Evolutionary conservation across 1,140 invertebrate species (phyloP).

Genomic region (Scaptodrosophila lebanonensis): DNA sequence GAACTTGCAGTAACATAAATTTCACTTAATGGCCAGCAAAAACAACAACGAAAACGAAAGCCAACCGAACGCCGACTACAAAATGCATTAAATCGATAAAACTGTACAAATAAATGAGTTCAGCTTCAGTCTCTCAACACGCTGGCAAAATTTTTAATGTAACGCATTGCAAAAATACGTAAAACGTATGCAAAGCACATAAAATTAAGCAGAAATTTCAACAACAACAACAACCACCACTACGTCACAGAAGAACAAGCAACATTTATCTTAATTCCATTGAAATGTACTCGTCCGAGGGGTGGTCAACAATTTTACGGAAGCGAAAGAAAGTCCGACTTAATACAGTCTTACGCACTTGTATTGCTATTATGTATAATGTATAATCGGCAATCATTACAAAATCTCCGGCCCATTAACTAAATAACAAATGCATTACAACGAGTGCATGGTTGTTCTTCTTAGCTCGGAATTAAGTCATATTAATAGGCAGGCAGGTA

Average conservation of each 20-base stretch:
- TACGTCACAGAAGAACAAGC: too few species aligned
- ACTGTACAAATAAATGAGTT: slow-evolving; percentile 57
- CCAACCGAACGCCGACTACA: slow-evolving; percentile 41
- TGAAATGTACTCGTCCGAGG: slow-evolving; percentile 53
- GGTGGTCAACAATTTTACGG: too few species aligned
- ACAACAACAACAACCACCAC: slow-evolving; percentile 2
- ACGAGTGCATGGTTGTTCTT: too few species aligned
- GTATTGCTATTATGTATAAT: too few species aligned
- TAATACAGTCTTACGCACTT: too few species aligned
- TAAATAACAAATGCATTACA: too few species aligned
- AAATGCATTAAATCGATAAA: slow-evolving; percentile 70
- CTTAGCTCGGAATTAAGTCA: too few species aligned
- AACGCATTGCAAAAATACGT: slow-evolving; percentile 5
- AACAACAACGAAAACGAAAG: slow-evolving; percentile 24
- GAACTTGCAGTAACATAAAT: slow-evolving; percentile 71
- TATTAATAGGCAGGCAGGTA: too few species aligned
- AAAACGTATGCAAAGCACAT: slow-evolving; percentile 68
- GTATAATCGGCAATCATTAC: too few species aligned
- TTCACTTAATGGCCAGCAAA: slow-evolving; percentile 69
- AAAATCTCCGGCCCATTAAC: too few species aligned
- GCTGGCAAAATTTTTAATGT: slow-evolving; percentile 67
- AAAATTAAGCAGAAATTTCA: slow-evolving; percentile 64
- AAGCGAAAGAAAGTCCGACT: too few species aligned
- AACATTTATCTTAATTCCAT: slow-evolving; percentile 66
- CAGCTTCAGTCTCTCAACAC: slow-evolving; percentile 48